Percentiles rank a stretch among this genome's conserved stretches.
phyloP scores from a whole-genome alignment of 2,797 vertebrate species.

The Streptopelia turtur region DNA sequence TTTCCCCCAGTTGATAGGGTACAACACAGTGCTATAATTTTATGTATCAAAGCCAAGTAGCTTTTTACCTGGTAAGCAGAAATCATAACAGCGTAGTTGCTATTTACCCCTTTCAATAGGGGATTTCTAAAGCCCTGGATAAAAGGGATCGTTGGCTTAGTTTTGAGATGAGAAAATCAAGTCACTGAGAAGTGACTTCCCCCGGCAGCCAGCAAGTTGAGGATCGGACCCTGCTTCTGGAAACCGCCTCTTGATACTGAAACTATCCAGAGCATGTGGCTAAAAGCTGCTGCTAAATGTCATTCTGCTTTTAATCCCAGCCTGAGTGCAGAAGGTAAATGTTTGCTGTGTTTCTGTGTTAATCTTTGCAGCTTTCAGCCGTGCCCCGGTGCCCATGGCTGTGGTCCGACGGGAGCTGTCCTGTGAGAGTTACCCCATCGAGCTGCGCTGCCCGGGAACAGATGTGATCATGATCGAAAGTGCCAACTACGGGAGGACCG shows the following conservation, averaged over 20 bases:
- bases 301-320: not conserved
- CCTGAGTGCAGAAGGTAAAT: not conserved
- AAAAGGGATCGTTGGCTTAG: not conserved
- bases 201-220: not conserved
- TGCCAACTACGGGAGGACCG: conserved; percentile 98
- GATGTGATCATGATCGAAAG: conserved; percentile 99
- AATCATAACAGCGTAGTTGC: not conserved
- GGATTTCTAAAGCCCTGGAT: not conserved
- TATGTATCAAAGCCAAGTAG: not conserved
- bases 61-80: not conserved
- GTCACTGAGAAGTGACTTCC: not conserved
- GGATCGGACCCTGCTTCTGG: rapidly evolving
- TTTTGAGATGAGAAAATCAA: not conserved
- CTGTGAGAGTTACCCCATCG: conserved; percentile 97
- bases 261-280: not conserved
- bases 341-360: conserved; percentile 37
- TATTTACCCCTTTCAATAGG: not conserved
- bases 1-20: not conserved
- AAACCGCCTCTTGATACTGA: rapidly evolving
- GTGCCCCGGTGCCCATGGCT: conserved; percentile 95
- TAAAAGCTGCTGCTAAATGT: not conserved
- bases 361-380: conserved; percentile 87
- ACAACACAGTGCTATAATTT: not conserved
- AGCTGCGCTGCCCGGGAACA: conserved; percentile 96
- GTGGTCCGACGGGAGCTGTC: conserved; percentile 97